Evolutionary conservation across 2,888 invertebrate species (phyloP), one percentile per base, ranked within the genome.

Genomic region (Philonicus albiceps): DNA sequence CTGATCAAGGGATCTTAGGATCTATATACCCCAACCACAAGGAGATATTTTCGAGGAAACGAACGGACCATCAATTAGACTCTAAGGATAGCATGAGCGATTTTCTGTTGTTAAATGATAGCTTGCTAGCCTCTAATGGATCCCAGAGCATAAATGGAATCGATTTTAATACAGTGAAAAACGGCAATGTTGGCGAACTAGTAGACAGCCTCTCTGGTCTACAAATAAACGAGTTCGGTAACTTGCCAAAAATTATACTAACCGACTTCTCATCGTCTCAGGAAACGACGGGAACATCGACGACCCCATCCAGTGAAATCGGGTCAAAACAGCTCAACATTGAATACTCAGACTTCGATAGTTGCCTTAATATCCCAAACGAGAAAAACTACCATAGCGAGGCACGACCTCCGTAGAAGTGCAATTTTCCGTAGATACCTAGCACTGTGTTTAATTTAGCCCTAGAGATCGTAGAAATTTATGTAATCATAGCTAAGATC

Each of bases 191-290:
- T 19, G 90, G 89, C 87, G 90, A 90, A 86, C 89, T 91, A 75
- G 91, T 91, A 86, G 91, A 84, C 19, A 84, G 73, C 27, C 73
- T 84, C 1, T 84, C 73, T n/a, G 84, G 84, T 8, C 88, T 91
- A 86, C 90, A 90, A 85, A 88, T 91, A 86, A 89, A 88, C 84
- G 90, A 90, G 11, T 84, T 34, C 3, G 40, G 37, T 22, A 43
- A 55, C 34, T 88, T 92, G 87, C 92, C 92, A 78, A 91, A 90
- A 88, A 92, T 92, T 16, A 90, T 91, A 49, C 88, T 92, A 80
- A 91, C 91, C 40, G 91, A 92, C 88, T 92, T 90, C 76, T 91
- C 89, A 84, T 84, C 84, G 13, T 34, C 81, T n/a, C 43, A 27
- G 11, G 43, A 34, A 40, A 87, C 85, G 49, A 27, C 81, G 55